These are phyloP conservation scores for Conus canariensis DNA, from an alignment of 2,888 invertebrate genomes.

Conservation along the genomic window DNA sequence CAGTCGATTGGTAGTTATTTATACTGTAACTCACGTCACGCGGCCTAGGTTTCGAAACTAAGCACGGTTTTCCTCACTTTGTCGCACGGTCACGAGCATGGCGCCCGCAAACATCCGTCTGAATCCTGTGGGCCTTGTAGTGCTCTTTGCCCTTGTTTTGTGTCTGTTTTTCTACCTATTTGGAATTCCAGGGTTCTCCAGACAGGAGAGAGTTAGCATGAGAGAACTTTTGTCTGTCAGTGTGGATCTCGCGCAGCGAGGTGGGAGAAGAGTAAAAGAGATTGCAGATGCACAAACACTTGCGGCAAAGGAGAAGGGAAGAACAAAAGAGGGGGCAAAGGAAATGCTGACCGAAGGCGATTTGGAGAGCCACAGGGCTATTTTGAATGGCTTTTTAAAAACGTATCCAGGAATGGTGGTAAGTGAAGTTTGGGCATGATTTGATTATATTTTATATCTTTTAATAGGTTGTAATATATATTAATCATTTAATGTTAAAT, in stretches of 20 bases:
- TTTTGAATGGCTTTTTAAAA: constrained; percentile 86
- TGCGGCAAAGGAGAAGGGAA: constrained; percentile 87
- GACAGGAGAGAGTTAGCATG: constrained; percentile 81
- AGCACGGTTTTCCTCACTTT: not conserved
- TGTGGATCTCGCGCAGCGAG: constrained; percentile 88
- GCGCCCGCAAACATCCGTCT: constrained; percentile 71
- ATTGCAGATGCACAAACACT: constrained; percentile 81
- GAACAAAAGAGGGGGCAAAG: constrained; percentile 91
- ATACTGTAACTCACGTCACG: too few relatives aligned
- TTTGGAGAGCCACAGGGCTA: constrained; percentile 91
- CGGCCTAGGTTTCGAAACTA: too few relatives aligned
- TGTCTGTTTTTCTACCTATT: constrained; percentile 67
- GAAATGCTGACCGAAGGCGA: constrained; percentile 95
- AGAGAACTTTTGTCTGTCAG: constrained; percentile 86
- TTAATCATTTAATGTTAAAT: too few relatives aligned
- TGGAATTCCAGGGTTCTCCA: constrained; percentile 78
- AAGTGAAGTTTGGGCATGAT: constrained; percentile 34
- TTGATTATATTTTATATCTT: not conserved
- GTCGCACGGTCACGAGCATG: constrained; percentile 58
- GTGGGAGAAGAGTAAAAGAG: constrained; percentile 87
- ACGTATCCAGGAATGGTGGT: constrained; percentile 84
- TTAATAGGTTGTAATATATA: too few relatives aligned
- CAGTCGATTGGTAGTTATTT: too few relatives aligned
- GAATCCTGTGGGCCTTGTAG: constrained; percentile 71
- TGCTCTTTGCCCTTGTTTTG: constrained; percentile 57